Conservation (phyloP, 23 tunicate species). For the Halocynthia roretzi region DNA sequence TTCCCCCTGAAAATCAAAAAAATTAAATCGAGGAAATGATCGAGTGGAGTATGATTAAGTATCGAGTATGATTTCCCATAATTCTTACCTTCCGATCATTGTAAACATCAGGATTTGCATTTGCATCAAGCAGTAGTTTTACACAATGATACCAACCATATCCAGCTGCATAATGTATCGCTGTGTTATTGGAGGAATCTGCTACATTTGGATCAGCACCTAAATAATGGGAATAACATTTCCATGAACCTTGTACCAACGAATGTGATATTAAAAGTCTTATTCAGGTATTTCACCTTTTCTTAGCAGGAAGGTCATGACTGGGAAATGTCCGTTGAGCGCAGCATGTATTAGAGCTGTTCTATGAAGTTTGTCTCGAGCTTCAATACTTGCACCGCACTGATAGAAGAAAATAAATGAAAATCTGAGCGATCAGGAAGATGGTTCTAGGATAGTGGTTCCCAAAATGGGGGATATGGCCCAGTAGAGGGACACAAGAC, state of each 20-base stretch:
- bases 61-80: too few relatives aligned
- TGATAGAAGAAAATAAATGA: constrained; percentile 9
- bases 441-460: too few relatives aligned
- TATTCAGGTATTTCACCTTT: constrained; percentile 37
- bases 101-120: constrained; percentile 77
- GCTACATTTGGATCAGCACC: constrained; percentile 95
- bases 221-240: constrained; percentile 1
- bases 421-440: too few relatives aligned
- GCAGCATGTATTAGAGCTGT: constrained; percentile 98
- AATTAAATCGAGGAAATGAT: too few relatives aligned
- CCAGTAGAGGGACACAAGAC: background rate
- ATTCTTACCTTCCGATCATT: constrained; percentile 74
- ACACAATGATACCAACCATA: constrained; percentile 99
- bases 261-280: too few relatives aligned
- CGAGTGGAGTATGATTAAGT: too few relatives aligned
- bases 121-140: constrained; percentile 61
- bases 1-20: too few relatives aligned
- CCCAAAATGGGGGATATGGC: too few relatives aligned
- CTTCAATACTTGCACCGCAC: constrained; percentile 85
- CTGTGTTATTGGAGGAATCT: constrained; percentile 92
- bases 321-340: constrained; percentile 96
- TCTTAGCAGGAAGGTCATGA: constrained; percentile 69
- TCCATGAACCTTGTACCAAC: too few relatives aligned
- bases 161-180: constrained; percentile 97
- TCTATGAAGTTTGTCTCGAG: constrained; percentile 71